Conservation (phyloP, 2,888 invertebrate species). For the Eristalinus sepulchralis region DNA sequence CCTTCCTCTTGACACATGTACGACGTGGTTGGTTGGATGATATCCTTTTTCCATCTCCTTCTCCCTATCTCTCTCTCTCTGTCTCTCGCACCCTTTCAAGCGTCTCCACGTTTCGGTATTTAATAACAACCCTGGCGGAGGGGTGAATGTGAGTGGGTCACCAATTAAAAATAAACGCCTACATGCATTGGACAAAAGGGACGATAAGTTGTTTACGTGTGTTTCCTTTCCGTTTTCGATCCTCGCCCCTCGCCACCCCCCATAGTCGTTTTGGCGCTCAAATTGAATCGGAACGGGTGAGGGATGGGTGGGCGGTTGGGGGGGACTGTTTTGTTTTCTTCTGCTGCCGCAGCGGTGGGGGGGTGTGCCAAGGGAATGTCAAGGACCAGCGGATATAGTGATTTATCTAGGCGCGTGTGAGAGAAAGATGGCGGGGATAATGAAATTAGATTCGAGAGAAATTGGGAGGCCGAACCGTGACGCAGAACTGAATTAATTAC, state of each 20-base stretch:
- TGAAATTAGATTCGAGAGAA: slow-evolving; percentile 58
- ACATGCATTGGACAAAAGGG: slow-evolving; percentile 61
- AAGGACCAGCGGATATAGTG: slow-evolving; percentile 2
- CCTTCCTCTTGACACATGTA: slow-evolving; percentile 8
- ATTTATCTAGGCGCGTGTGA: not conserved
- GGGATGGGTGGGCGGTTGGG: not conserved
- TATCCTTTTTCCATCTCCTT: not conserved
- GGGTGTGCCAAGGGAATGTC: not conserved
- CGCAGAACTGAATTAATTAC: slow-evolving; percentile 62
- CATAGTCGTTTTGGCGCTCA: not conserved
- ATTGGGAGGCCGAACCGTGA: slow-evolving; percentile 43
- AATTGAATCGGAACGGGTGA: not conserved
- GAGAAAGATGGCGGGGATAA: slow-evolving; percentile 15
- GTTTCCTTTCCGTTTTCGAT: slow-evolving; percentile 1
- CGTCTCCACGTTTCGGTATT: slow-evolving; percentile 17
- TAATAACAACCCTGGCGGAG: slow-evolving; percentile 35
- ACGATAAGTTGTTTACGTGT: not conserved
- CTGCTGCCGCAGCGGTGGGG: not conserved
- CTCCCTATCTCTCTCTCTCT: not conserved
- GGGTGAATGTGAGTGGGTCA: slow-evolving; percentile 42
- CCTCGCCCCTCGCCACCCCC: not conserved
- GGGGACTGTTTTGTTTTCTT: not conserved
- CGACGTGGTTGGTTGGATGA: not conserved
- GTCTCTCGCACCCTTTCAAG: slow-evolving; percentile 14
- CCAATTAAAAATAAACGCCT: slow-evolving; percentile 69